phyloP scores from a whole-genome alignment of 2,888 invertebrate species.

The Odiellus spinosus region DNA sequence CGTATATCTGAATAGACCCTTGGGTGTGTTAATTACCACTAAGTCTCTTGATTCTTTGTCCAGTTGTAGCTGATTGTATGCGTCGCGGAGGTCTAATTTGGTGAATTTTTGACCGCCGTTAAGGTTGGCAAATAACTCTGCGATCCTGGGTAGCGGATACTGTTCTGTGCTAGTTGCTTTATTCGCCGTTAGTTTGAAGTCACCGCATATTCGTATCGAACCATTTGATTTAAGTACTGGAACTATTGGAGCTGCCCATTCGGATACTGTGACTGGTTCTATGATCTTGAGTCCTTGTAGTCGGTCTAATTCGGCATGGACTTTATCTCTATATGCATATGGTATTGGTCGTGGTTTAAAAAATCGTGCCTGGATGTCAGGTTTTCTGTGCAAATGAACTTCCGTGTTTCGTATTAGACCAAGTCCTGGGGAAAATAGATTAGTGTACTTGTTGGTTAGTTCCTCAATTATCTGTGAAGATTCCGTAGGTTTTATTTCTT shows the following conservation, averaged over 20 bases:
- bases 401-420: no score
- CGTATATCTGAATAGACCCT: constrained; percentile 1
- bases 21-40: constrained; percentile 3
- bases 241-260: constrained; percentile 9
- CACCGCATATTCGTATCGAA: background rate
- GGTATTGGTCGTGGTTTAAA: constrained; percentile 21
- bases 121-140: background rate
- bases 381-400: no score
- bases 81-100: background rate
- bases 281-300: constrained; percentile 14
- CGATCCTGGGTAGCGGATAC: background rate
- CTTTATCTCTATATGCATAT: background rate
- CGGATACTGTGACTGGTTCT: background rate
- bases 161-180: background rate
- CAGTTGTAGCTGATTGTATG: background rate
- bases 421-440: no score
- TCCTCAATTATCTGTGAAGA: no score
- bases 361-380: constrained; percentile 21
- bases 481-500: no score
- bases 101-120: background rate
- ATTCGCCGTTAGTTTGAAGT: background rate
- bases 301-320: constrained; percentile 14
- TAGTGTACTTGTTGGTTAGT: no score
- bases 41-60: background rate
- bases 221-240: constrained; percentile 1